Evolutionary conservation across 2,113 vertebrate species (phyloP), one percentile per base, ranked within the genome.

Genomic region (Caracal caracal): DNA sequence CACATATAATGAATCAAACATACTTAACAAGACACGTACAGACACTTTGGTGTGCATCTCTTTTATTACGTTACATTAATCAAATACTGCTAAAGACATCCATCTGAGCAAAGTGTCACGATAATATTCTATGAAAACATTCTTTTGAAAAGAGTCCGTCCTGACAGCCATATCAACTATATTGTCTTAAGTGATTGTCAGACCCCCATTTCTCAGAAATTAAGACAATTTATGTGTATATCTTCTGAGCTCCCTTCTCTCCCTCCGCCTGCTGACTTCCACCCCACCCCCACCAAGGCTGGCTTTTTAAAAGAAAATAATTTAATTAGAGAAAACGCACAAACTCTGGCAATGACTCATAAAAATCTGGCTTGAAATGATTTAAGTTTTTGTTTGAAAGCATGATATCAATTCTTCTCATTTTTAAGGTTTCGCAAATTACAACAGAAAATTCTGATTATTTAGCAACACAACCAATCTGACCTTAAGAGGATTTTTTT

Each of bases 51-150:
- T 99, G 98, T 98, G 98, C 99, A 98, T 99, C 99, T 98, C 98
- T 99, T 99, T 99, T 99, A 99, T 99, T 99, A 98, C 98, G 96
- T 99, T 99, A 98, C 99, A 99, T 99, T 99, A 99, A 99, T 99
- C 99, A 99, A 99, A 99, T 98, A 98, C 98, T 98, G 98, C 98
- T 99, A 98, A 98, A 99, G 98, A 99, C 98, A 99, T 98, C 98
- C 98, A 98, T 99, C 98, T 98, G 98, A 98, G 97, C 97, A 1
- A 98, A 98, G 97, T 99, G 99, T 99, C 99, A 99, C 98, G 95
- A 98, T 98, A 98, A 99, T 98, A 98, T 98, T 99, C 98, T 98
- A 97, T 97, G 98, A 99, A 99, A 98, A 98, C 98, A 98, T 98
- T 98, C 98, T 98, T 99, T 98, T 98, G 97, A 98, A 98, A 97